Conservation (phyloP, 2,797 vertebrate species). For the Hypotaenidia okinawae region DNA sequence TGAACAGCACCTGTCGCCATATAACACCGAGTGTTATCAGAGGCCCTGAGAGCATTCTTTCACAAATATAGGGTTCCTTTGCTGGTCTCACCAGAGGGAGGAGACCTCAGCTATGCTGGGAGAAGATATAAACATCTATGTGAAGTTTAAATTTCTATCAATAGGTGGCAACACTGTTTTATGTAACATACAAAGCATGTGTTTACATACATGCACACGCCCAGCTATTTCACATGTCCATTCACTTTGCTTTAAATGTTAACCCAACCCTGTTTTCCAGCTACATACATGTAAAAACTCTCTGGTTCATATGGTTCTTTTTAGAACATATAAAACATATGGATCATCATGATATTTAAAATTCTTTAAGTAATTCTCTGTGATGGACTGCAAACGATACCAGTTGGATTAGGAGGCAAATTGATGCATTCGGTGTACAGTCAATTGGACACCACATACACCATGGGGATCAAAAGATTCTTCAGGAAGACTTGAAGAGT, state of each 20-base stretch:
- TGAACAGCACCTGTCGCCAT: background rate
- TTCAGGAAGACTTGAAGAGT: background rate
- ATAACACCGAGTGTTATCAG: background rate
- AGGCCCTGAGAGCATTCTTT: background rate
- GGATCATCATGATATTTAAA: background rate
- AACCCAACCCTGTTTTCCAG: background rate
- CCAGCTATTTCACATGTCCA: background rate
- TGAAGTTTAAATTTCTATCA: constrained; percentile 46
- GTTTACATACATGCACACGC: background rate
- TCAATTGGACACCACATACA: rapidly evolving
- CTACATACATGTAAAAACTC: background rate
- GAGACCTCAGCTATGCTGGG: background rate
- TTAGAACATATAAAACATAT: background rate
- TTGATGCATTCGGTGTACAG: background rate
- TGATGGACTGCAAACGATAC: background rate
- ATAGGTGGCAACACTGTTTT: constrained; percentile 58
- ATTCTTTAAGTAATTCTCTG: background rate
- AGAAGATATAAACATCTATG: background rate
- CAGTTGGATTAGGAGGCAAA: background rate
- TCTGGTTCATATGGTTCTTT: background rate
- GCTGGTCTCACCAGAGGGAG: background rate
- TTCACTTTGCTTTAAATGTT: background rate
- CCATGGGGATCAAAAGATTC: background rate
- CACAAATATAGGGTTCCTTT: background rate
- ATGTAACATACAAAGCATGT: background rate